phyloP scores from a whole-genome alignment of 1,140 invertebrate genomes.

The Bombus waltoni region DNA sequence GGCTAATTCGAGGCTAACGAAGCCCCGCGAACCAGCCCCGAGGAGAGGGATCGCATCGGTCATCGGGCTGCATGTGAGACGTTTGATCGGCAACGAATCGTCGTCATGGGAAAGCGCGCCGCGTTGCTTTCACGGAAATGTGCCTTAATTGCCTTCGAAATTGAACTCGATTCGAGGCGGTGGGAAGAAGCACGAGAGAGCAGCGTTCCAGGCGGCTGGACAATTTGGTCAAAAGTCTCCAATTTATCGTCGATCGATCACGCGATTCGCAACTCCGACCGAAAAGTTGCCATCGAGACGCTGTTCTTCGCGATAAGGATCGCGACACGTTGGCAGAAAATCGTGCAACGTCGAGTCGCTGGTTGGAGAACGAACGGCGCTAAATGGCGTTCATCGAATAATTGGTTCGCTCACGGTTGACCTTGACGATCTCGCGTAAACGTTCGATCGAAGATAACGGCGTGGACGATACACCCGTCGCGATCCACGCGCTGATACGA shows the following conservation, averaged over 20 bases:
- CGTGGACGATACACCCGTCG: no score
- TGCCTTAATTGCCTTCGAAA: conserved; percentile 33
- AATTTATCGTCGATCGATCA: conserved; percentile 47
- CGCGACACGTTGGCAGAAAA: conserved; percentile 27
- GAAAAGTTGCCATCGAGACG: neutral
- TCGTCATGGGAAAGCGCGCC: conserved; percentile 45
- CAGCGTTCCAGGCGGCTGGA: neutral
- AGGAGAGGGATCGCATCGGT: conserved; percentile 20
- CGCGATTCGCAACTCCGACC: neutral
- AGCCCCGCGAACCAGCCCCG: neutral
- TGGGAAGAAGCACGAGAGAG: neutral
- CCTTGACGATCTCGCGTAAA: neutral
- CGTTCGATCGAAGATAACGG: neutral
- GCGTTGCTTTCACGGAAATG: no score
- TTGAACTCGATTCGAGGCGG: neutral
- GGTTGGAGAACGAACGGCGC: neutral
- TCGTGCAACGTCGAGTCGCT: neutral
- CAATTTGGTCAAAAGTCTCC: conserved; percentile 35
- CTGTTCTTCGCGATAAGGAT: conserved; percentile 41
- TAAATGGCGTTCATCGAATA: conserved; percentile 2
- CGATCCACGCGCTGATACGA: neutral
- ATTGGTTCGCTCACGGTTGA: conserved; percentile 10
- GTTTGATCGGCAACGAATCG: conserved; percentile 33
- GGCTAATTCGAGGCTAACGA: conserved; percentile 41
- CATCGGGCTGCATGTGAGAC: neutral